phyloP scores from a whole-genome alignment of 2,113 vertebrate genomes.

The Penelope pileata region DNA sequence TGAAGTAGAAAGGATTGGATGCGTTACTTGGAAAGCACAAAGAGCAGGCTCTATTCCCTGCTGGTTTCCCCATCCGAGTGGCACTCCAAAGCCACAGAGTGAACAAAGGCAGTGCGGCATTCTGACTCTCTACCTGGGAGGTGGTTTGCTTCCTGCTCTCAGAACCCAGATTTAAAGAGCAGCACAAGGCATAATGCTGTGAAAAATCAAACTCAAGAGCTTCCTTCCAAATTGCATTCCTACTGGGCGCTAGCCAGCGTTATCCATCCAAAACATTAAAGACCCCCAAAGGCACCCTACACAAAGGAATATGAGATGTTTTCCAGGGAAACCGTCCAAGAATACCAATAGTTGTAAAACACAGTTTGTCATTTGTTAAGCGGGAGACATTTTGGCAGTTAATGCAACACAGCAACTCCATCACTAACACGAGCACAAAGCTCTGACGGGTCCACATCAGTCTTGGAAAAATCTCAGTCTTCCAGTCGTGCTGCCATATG shows the following conservation, averaged over 20 bases:
- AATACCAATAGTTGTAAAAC: background rate
- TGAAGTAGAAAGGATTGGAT: background rate
- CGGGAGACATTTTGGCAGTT: background rate
- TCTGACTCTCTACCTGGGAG: background rate
- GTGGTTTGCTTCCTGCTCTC: background rate
- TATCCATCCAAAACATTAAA: background rate
- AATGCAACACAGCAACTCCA: background rate
- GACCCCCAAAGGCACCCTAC: background rate
- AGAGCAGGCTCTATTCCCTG: background rate
- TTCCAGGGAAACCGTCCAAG: background rate
- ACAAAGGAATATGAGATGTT: background rate
- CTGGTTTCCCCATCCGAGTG: background rate
- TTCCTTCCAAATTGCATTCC: background rate
- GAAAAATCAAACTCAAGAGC: constrained; percentile 7
- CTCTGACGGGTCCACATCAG: background rate
- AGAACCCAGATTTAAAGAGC: background rate
- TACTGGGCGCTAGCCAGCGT: background rate
- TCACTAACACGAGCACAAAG: background rate
- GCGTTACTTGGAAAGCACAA: background rate
- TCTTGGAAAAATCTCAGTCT: background rate
- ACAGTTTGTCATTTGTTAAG: background rate
- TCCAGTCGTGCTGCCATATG: background rate
- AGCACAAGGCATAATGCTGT: background rate
- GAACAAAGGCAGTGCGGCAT: background rate
- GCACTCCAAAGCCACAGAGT: background rate